A percentile compares a stretch with the other conserved stretches of the same genome.
phyloP scores from a whole-genome alignment of 2,888 invertebrate genomes.

The Agrypnus murinus region DNA sequence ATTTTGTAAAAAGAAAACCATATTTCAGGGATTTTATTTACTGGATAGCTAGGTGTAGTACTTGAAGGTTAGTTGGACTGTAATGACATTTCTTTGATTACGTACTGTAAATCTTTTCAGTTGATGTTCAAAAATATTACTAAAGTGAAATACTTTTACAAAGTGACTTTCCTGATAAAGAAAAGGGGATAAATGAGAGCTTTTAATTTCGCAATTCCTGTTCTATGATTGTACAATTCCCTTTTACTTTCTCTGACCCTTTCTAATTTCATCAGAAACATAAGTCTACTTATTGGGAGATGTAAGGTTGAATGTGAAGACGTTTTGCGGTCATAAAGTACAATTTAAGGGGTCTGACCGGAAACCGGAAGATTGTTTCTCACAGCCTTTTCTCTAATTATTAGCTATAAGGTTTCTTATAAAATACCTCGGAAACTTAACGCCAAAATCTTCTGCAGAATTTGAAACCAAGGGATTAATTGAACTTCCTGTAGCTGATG shows the following conservation, averaged over 20 bases:
- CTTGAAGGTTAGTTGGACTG: too few relatives aligned
- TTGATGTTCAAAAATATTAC: too few relatives aligned
- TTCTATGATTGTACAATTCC: background rate
- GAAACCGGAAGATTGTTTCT: slow-evolving; percentile 27
- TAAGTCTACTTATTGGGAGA: slow-evolving; percentile 23
- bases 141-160: too few relatives aligned
- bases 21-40: too few relatives aligned
- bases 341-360: slow-evolving; percentile 24
- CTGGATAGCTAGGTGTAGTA: too few relatives aligned
- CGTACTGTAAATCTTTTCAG: too few relatives aligned
- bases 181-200: too few relatives aligned
- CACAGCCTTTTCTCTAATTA: slow-evolving; percentile 26
- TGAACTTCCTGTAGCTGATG: background rate
- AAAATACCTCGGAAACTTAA: slow-evolving; percentile 10
- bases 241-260: background rate
- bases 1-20: too few relatives aligned
- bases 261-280: slow-evolving; percentile 16
- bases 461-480: too few relatives aligned
- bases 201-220: too few relatives aligned
- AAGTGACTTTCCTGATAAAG: too few relatives aligned
- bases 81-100: too few relatives aligned
- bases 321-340: slow-evolving; percentile 23
- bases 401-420: slow-evolving; percentile 4
- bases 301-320: slow-evolving; percentile 23
- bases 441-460: background rate